A percentile compares a stretch with the other conserved stretches of the same genome.
phyloP scores from a whole-genome alignment of 2,113 vertebrate species.

The Melanerpes formicivorus region DNA sequence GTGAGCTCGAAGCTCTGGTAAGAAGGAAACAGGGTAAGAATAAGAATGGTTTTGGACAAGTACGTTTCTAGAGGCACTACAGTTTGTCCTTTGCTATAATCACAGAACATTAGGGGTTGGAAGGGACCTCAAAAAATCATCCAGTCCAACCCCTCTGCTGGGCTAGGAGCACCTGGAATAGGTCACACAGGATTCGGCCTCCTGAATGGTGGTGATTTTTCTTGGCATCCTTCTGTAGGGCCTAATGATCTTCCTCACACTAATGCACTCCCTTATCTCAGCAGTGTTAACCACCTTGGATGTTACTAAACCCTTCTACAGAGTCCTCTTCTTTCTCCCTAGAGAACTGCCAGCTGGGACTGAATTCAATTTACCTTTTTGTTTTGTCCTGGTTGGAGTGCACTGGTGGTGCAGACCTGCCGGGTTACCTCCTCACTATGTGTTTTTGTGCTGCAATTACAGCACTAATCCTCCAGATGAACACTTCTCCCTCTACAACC shows the following conservation, averaged over 20 bases:
- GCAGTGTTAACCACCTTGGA: background rate
- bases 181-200: background rate
- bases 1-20: slow-evolving; percentile 86
- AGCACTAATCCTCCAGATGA: background rate
- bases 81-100: background rate
- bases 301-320: background rate
- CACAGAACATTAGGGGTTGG: too few relatives aligned
- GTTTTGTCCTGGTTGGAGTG: background rate
- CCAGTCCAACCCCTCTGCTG: too few relatives aligned
- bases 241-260: background rate
- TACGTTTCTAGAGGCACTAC: background rate
- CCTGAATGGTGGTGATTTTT: background rate
- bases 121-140: too few relatives aligned
- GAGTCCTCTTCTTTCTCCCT: background rate
- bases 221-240: background rate
- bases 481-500: background rate
- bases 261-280: background rate
- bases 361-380: background rate
- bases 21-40: background rate
- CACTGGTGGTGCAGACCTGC: background rate
- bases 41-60: background rate
- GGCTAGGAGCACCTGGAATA: too few relatives aligned
- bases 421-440: background rate
- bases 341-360: background rate
- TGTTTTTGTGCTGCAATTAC: background rate